Conservation (phyloP, 1,140 invertebrate species). For the Zaprionus davidi region DNA sequence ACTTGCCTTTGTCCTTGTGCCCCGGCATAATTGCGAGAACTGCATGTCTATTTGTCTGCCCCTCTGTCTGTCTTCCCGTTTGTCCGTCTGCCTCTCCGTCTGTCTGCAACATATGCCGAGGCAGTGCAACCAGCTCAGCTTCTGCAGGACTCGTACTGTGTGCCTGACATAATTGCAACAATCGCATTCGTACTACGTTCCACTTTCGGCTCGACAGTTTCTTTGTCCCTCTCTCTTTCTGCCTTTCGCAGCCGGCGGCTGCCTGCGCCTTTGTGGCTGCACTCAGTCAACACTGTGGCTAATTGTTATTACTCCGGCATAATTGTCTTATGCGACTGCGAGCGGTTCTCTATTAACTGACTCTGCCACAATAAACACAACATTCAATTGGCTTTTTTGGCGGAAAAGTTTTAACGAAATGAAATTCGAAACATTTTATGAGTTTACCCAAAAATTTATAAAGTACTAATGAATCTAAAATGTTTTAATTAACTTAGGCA, state of each 20-base stretch:
- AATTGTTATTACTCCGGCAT: slow-evolving; percentile 44
- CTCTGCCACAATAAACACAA: neutral
- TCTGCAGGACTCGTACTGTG: slow-evolving; percentile 14
- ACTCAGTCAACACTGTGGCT: slow-evolving; percentile 32
- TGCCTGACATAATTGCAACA: slow-evolving; percentile 73
- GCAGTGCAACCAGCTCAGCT: slow-evolving; percentile 8
- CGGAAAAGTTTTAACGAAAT: neutral
- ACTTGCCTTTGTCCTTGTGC: slow-evolving; percentile 36
- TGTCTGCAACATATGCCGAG: slow-evolving; percentile 43
- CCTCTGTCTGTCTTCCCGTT: slow-evolving; percentile 11
- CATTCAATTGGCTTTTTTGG: neutral
- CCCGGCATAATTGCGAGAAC: slow-evolving; percentile 62
- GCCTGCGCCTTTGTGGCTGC: slow-evolving; percentile 30
- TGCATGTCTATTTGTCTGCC: slow-evolving; percentile 42
- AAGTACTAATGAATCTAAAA: too few species aligned
- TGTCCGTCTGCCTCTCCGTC: slow-evolving; percentile 13
- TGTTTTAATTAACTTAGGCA: too few species aligned
- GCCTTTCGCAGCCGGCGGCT: neutral
- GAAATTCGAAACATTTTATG: neutral
- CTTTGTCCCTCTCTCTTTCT: slow-evolving; percentile 43
- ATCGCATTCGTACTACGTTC: slow-evolving; percentile 55
- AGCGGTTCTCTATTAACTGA: slow-evolving; percentile 1
- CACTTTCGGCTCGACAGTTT: slow-evolving; percentile 23
- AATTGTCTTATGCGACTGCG: slow-evolving; percentile 7
- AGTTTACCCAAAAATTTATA: too few species aligned